A percentile compares a stretch with the other conserved stretches of the same genome.
phyloP scores from a whole-genome alignment of 2,797 vertebrate species.

The Sciurus vulgaris region DNA sequence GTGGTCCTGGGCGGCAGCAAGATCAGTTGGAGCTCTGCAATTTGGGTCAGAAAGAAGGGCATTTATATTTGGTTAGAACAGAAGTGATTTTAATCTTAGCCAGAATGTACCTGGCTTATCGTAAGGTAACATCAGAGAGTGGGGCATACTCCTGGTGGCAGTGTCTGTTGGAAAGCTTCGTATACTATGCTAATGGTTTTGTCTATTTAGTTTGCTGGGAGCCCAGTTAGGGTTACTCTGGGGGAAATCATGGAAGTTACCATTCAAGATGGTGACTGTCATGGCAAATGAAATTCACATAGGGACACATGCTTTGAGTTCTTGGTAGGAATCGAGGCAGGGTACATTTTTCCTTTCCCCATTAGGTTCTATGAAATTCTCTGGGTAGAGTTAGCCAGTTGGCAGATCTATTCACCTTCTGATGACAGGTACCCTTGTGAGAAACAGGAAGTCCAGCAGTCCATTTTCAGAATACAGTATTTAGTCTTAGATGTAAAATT shows the following conservation, averaged over 20 bases:
- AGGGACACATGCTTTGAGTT: background rate
- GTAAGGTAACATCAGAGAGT: background rate
- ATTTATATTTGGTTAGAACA: background rate
- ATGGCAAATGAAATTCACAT: no score
- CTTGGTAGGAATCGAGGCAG: background rate
- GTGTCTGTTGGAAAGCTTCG: no score
- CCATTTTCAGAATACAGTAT: no score
- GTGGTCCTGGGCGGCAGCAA: background rate
- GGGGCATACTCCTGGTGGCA: background rate
- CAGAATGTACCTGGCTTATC: no score
- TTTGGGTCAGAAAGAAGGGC: background rate
- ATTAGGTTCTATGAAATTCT: background rate
- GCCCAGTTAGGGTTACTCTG: background rate
- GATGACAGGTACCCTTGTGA: background rate
- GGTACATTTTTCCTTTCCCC: background rate
- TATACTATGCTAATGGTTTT: background rate
- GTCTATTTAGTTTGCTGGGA: background rate
- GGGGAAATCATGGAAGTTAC: background rate
- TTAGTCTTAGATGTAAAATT: no score
- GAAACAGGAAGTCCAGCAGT: no score
- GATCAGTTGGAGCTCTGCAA: no score
- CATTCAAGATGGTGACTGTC: background rate
- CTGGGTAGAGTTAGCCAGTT: background rate
- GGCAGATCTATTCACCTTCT: background rate
- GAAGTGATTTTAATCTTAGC: no score